Evolutionary conservation across 2,888 invertebrate genomes (phyloP).

Genomic region (Lasioglossum calceatum): DNA sequence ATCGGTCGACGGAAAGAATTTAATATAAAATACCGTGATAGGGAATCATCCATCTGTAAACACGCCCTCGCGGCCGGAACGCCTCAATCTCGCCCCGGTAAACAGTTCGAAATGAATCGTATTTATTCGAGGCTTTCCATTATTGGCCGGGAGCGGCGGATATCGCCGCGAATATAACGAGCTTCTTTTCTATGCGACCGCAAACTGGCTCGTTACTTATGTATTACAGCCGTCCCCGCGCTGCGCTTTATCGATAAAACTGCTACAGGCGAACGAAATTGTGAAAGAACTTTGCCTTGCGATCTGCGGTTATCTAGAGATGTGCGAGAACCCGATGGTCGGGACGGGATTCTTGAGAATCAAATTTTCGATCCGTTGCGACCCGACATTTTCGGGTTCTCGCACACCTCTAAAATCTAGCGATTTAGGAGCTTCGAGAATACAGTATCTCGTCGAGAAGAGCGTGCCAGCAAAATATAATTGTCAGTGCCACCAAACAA

Average conservation of each 20-base stretch:
- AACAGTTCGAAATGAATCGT: constrained; percentile 62
- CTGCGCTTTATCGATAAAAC: neutral
- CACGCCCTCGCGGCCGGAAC: constrained; percentile 26
- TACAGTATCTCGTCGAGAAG: neutral
- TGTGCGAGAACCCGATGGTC: too few species aligned
- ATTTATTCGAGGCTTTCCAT: constrained; percentile 63
- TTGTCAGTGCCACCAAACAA: neutral
- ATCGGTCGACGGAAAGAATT: constrained; percentile 50
- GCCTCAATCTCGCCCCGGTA: constrained; percentile 54
- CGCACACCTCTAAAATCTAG: neutral
- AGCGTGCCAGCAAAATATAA: neutral
- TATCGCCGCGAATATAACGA: neutral
- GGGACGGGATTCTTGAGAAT: too few species aligned
- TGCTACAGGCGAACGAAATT: neutral
- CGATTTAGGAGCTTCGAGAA: neutral
- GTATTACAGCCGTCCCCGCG: neutral
- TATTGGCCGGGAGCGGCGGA: constrained; percentile 41
- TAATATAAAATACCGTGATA: constrained; percentile 64
- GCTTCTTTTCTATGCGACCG: constrained; percentile 6
- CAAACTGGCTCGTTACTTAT: neutral
- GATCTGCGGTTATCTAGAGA: too few species aligned
- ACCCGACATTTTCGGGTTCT: neutral
- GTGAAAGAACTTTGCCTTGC: neutral
- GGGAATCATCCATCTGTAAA: constrained; percentile 55
- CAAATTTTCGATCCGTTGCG: neutral